phyloP scores from a whole-genome alignment of 2,797 vertebrate genomes.

The Sebastes trivittatus region DNA sequence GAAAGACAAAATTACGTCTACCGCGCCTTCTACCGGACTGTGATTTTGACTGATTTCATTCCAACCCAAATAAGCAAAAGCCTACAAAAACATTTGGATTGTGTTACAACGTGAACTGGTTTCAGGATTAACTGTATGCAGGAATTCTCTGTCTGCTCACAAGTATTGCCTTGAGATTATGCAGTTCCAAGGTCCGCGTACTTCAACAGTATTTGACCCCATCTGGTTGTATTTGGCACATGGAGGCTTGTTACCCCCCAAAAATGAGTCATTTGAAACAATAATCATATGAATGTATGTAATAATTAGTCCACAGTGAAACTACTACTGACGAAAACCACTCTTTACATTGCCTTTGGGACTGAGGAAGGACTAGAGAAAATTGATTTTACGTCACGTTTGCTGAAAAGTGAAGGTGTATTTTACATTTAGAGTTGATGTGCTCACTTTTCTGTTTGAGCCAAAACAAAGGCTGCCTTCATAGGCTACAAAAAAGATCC shows the following conservation, averaged over 20 bases:
- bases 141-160: constrained; percentile 57
- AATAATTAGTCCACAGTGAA: constrained; percentile 37
- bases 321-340: constrained; percentile 59
- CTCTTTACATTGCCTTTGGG: constrained; percentile 51
- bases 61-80: constrained; percentile 53
- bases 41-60: constrained; percentile 74
- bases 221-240: constrained; percentile 51
- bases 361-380: constrained; percentile 25
- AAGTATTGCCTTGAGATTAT: constrained; percentile 70
- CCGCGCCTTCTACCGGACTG: constrained; percentile 59
- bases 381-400: constrained; percentile 32
- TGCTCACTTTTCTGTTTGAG: constrained; percentile 47
- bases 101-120: constrained; percentile 25
- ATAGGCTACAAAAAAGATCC: constrained; percentile 8
- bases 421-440: constrained; percentile 33
- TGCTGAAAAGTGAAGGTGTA: constrained; percentile 29
- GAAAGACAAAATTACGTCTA: constrained; percentile 42
- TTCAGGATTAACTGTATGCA: constrained; percentile 49
- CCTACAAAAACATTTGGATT: constrained; percentile 34
- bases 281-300: constrained; percentile 69
- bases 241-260: constrained; percentile 21
- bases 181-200: constrained; percentile 49
- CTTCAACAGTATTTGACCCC: constrained; percentile 63
- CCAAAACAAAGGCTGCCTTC: constrained; percentile 40
- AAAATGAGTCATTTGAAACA: constrained; percentile 28